Evolutionary conservation across 2,797 vertebrate species (phyloP).

Genomic region (Parauchenoglanis ngamensis): DNA sequence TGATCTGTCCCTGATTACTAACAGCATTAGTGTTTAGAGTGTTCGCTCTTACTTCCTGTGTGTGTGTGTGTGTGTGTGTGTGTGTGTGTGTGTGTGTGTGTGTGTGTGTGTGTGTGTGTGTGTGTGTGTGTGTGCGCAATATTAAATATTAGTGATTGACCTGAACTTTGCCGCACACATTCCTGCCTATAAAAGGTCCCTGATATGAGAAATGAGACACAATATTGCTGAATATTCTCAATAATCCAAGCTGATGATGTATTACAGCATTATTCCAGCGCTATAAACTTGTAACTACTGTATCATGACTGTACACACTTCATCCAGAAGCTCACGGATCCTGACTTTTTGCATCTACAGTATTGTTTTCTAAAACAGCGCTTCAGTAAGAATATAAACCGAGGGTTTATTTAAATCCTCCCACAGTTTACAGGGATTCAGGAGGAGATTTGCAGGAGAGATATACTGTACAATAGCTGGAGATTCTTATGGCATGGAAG

Average conservation of each 20-base stretch:
- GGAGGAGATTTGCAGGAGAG: neutral
- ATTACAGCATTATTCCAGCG: neutral
- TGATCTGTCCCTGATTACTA: neutral
- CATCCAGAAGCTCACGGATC: neutral
- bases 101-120: neutral
- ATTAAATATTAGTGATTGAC: too few species aligned
- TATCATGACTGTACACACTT: neutral
- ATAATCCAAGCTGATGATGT: neutral
- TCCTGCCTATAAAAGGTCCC: too few species aligned
- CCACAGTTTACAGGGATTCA: neutral
- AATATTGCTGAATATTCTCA: neutral
- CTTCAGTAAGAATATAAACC: neutral
- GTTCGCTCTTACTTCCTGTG: too few species aligned
- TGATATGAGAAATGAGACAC: neutral
- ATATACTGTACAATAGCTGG: neutral
- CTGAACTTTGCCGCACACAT: neutral
- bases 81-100: too few species aligned
- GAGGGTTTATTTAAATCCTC: neutral
- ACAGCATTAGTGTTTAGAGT: too few species aligned
- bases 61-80: too few species aligned
- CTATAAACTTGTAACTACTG: neutral
- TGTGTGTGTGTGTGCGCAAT: too few species aligned
- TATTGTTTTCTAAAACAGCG: neutral
- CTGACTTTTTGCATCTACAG: neutral
- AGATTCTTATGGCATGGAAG: neutral